A percentile compares a stretch with the other conserved stretches of the same genome.
Evolutionary conservation across 2,797 vertebrate genomes (phyloP).

Genomic region (Knipowitschia caucasica): DNA sequence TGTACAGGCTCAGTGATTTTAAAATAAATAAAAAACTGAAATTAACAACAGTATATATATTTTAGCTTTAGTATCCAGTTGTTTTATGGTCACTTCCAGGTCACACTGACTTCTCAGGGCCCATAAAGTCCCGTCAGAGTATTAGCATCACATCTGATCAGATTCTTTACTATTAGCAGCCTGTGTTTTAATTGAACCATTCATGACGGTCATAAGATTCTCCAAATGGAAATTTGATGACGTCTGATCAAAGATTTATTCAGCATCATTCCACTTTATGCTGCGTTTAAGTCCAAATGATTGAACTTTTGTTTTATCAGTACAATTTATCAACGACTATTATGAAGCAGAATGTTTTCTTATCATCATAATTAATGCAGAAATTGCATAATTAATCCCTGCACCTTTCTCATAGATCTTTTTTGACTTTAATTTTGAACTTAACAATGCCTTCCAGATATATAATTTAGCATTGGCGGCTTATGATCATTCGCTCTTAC

Average conservation of each 20-base stretch:
- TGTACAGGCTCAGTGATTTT: too few relatives aligned
- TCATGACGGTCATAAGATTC: conserved; percentile 33
- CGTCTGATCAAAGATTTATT: conserved; percentile 23
- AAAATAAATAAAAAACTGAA: too few relatives aligned
- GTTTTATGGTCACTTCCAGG: conserved; percentile 52
- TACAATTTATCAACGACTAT: conserved; percentile 11
- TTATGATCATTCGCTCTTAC: neutral
- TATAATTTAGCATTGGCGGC: conserved; percentile 2
- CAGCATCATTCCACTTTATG: conserved; percentile 18
- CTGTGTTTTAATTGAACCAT: conserved; percentile 35
- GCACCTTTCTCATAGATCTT: conserved; percentile 2
- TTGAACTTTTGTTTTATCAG: conserved; percentile 3
- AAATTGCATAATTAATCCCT: conserved; percentile 1
- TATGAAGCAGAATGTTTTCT: conserved; percentile 6
- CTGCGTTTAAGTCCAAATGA: neutral
- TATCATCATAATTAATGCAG: conserved; percentile 13
- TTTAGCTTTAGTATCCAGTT: too few relatives aligned
- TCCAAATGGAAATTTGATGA: conserved; percentile 37
- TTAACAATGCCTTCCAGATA: conserved; percentile 11
- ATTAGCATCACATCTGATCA: conserved; percentile 38
- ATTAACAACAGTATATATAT: too few relatives aligned
- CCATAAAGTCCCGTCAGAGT: conserved; percentile 38
- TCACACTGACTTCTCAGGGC: conserved; percentile 28
- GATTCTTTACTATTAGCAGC: conserved; percentile 28
- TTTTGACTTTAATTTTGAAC: conserved; percentile 8